Conservation (phyloP, 2,888 invertebrate genomes). For the Micropterix aruncella region DNA sequence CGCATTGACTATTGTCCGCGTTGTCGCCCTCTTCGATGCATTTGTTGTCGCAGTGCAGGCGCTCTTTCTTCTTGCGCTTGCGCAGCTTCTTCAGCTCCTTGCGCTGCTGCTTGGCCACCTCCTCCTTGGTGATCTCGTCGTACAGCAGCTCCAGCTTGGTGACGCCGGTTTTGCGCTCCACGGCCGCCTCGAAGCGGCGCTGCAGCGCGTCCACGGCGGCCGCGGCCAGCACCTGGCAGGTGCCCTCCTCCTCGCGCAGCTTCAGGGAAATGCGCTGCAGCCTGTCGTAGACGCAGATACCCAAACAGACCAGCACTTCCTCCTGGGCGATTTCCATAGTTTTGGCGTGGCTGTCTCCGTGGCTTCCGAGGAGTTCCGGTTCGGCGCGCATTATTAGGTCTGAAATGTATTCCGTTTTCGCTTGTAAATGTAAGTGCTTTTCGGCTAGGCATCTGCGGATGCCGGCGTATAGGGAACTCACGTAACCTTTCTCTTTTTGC, state of each 20-base stretch:
- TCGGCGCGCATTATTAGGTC: conserved; percentile 81
- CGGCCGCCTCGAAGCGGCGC: conserved; percentile 80
- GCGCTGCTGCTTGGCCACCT: conserved; percentile 69
- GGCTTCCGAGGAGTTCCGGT: conserved; percentile 78
- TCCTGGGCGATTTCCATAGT: conserved; percentile 95
- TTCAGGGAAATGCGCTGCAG: conserved; percentile 77
- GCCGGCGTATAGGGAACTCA: conserved; percentile 72
- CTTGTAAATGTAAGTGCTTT: conserved; percentile 77
- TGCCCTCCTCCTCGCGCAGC: conserved; percentile 81
- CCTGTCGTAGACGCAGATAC: conserved; percentile 84
- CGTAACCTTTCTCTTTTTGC: conserved; percentile 79
- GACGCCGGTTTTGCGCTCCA: conserved; percentile 79
- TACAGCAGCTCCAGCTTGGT: conserved; percentile 80
- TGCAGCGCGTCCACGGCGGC: conserved; percentile 77
- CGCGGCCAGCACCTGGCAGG: conserved; percentile 86
- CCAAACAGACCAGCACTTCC: conserved; percentile 88
- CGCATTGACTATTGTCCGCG: conserved; percentile 17
- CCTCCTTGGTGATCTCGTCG: conserved; percentile 77
- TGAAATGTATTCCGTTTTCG: conserved; percentile 79
- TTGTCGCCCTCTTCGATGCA: conserved; percentile 24
- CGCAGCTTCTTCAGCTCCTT: conserved; percentile 78
- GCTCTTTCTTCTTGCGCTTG: conserved; percentile 62
- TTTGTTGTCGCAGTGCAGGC: conserved; percentile 25
- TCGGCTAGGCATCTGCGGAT: conserved; percentile 76
- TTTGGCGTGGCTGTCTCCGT: conserved; percentile 87